Evolutionary conservation across 2,888 invertebrate genomes (phyloP), one percentile per base, ranked within the genome.

Genomic region (Erebia epiphron): DNA sequence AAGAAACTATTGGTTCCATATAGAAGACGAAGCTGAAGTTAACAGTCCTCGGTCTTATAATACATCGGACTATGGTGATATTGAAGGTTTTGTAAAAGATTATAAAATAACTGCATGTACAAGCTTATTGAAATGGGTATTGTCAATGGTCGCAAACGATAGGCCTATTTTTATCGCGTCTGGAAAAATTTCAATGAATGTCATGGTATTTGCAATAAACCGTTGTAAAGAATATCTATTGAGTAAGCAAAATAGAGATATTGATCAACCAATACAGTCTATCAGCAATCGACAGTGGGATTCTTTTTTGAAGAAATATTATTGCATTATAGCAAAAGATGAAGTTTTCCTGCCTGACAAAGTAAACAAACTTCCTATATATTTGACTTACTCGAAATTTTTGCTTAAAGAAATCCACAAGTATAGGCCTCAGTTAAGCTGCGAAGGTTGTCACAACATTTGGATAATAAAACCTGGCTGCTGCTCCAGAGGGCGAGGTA

Each of bases 391-490:
- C 61, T 92, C 95, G 13, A 94, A 94, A 75, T 93, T 91, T 77
- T 87, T 96, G 70, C 82, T 97, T 10, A 92, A 93, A 73, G 94
- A 95, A 78, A 90, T 97, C 35, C 90, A 92, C 71, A 90, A 86
- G 68, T 94, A 94, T 77, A 95, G 95, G 77, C 95, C 96, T 0
- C 95, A 95, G 80, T 84, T 96, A 66, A 93, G 94, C 73, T 95
- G 96, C 83, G 98, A 98, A 88, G 98, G 98, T 0, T 94, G 94
- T 75, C 95, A 95, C 82, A 98, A 98, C 87, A 95, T 98, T 77
- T 98, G 98, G 98, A 98, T 98, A 73, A 94, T 98, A 58, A 98
- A 98, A 84, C 98, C 98, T 0, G 96, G 96, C 2, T 96, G 96
- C 80, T 95, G 96, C 76, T 97, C 97, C 46, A 94, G 98, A 79